Conservation (phyloP, 2,888 invertebrate genomes). For the Hydroisotoma schaefferi region DNA sequence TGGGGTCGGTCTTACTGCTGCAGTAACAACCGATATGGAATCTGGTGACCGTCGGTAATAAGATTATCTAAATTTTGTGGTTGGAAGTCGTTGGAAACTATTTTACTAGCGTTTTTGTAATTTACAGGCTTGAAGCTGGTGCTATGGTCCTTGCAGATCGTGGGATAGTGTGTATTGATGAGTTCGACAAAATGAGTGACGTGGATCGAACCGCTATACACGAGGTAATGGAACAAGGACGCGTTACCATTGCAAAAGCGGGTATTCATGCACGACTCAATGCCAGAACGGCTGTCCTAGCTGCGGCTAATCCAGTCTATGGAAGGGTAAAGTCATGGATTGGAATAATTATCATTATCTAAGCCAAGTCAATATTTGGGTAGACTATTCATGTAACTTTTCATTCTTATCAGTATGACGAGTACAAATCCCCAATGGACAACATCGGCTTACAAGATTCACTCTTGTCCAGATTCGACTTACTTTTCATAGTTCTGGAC, state of each 20-base stretch:
- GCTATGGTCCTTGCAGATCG: constrained; percentile 91
- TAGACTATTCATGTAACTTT: background rate
- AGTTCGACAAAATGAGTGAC: constrained; percentile 99
- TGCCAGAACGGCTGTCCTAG: constrained; percentile 94
- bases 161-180: constrained; percentile 95
- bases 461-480: constrained; percentile 93
- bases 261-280: constrained; percentile 96
- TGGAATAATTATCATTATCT: constrained; percentile 22
- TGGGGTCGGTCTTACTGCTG: constrained; percentile 97
- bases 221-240: constrained; percentile 99
- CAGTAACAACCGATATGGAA: constrained; percentile 93
- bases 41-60: constrained; percentile 70
- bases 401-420: constrained; percentile 77
- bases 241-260: constrained; percentile 96
- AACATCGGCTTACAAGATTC: constrained; percentile 99
- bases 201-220: constrained; percentile 98
- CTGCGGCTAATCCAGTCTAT: constrained; percentile 99
- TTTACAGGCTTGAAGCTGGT: constrained; percentile 80
- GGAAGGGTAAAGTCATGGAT: constrained; percentile 81
- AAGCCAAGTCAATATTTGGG: background rate
- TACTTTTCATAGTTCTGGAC: constrained; percentile 96
- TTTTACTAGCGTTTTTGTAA: background rate
- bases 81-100: background rate
- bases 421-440: constrained; percentile 99
- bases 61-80: background rate